Evolutionary conservation across 2,888 invertebrate genomes (phyloP).

Genomic region (Trachelus stipa): DNA sequence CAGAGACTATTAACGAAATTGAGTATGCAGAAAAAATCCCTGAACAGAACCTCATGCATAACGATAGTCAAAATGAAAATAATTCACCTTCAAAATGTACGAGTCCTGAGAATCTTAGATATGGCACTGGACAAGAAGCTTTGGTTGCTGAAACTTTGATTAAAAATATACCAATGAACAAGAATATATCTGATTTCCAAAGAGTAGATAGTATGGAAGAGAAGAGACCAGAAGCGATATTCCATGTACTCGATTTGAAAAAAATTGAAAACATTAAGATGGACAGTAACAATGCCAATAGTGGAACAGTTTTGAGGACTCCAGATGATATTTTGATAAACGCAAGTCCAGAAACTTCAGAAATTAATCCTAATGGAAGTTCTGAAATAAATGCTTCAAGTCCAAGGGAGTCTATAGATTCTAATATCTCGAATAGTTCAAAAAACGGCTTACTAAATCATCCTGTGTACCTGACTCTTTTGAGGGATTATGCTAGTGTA

Average conservation of each 20-base stretch:
- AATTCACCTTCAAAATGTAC: neutral
- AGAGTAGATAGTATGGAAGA: neutral
- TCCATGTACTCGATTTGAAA: neutral
- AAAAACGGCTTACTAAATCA: slow-evolving; percentile 37
- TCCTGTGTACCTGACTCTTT: slow-evolving; percentile 50
- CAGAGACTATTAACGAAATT: neutral
- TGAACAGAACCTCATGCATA: neutral
- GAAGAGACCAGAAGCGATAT: neutral
- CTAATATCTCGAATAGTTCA: slow-evolving; percentile 18
- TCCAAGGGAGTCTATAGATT: slow-evolving; percentile 21
- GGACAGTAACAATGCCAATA: neutral
- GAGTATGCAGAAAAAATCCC: neutral
- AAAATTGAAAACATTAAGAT: neutral
- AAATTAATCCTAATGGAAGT: slow-evolving; percentile 17
- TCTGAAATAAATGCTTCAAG: slow-evolving; percentile 19
- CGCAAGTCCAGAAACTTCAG: slow-evolving; percentile 16
- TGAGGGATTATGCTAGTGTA: slow-evolving; percentile 49
- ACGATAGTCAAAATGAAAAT: neutral
- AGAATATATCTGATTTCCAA: slow-evolving; percentile 15
- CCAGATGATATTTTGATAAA: neutral
- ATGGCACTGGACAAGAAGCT: neutral
- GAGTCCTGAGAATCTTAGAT: neutral
- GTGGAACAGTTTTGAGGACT: neutral
- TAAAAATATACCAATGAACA: slow-evolving; percentile 18
- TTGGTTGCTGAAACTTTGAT: neutral